Conservation (phyloP, 2,113 vertebrate genomes). For the Cyanoliseus patagonus region DNA sequence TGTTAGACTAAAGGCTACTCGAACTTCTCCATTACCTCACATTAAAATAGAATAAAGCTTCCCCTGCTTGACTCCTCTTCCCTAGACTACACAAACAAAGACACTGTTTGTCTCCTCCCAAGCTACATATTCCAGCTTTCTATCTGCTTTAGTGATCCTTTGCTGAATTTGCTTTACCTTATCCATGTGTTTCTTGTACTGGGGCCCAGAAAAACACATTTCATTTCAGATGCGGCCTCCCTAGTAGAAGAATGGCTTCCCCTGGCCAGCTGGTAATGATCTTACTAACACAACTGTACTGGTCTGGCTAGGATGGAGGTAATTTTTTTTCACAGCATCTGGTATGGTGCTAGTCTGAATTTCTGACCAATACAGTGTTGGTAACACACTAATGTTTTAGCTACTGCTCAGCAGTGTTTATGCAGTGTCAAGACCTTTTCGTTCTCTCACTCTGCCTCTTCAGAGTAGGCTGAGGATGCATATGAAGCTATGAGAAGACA, state of each 20-base stretch:
- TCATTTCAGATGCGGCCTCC: not conserved
- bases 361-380: not conserved
- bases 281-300: not conserved
- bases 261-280: not conserved
- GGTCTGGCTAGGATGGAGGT: not conserved
- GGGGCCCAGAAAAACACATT: not conserved
- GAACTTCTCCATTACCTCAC: not conserved
- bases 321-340: not conserved
- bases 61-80: not conserved
- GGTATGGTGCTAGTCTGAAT: not conserved
- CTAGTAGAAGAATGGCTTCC: not conserved
- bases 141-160: not conserved
- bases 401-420: not conserved
- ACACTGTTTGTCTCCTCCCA: too few relatives aligned
- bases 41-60: not conserved
- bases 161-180: not conserved
- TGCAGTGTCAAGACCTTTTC: not conserved
- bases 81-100: not conserved
- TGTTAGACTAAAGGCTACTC: not conserved
- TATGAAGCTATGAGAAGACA: not conserved
- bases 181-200: not conserved
- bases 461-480: not conserved
- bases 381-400: not conserved
- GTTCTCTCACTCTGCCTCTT: not conserved
- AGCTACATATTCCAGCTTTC: not conserved